Conservation (phyloP, 2,797 vertebrate genomes). For the Eupleurogrammus muticus region DNA sequence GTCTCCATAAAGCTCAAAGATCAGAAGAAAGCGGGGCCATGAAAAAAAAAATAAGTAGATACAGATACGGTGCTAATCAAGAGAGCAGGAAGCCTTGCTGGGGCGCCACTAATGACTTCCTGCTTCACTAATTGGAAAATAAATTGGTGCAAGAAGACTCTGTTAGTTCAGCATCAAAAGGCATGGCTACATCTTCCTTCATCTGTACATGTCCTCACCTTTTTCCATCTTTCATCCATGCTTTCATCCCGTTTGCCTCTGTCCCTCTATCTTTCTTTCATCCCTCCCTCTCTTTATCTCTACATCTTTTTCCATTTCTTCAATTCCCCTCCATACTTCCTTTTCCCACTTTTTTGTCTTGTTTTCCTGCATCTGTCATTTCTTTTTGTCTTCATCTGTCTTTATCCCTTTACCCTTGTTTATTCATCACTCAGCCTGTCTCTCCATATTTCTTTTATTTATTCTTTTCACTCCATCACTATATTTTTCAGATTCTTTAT, state of each 20-base stretch:
- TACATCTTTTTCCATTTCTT: background rate
- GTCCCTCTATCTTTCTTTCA: background rate
- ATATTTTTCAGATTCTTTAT: no score
- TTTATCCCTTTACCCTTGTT: background rate
- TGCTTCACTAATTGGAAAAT: conserved; percentile 68
- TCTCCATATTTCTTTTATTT: no score
- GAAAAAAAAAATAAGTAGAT: conserved; percentile 36
- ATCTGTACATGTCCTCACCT: no score
- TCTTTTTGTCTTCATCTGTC: background rate
- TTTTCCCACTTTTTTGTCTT: no score
- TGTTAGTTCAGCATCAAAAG: conserved; percentile 25
- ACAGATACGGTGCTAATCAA: conserved; percentile 57
- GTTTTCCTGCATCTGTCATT: background rate
- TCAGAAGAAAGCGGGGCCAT: conserved; percentile 51
- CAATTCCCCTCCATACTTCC: conserved; percentile 11
- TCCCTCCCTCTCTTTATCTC: background rate
- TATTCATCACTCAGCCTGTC: no score
- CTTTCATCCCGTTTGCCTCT: background rate
- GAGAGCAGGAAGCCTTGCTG: conserved; percentile 51
- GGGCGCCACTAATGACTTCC: conserved; percentile 58
- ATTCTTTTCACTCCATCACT: no score
- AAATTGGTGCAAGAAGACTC: conserved; percentile 46
- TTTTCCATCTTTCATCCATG: conserved; percentile 47
- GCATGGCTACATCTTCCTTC: background rate
- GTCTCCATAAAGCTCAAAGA: conserved; percentile 72